Evolutionary conservation across 2,113 vertebrate genomes (phyloP).

Genomic region (Procavia capensis): DNA sequence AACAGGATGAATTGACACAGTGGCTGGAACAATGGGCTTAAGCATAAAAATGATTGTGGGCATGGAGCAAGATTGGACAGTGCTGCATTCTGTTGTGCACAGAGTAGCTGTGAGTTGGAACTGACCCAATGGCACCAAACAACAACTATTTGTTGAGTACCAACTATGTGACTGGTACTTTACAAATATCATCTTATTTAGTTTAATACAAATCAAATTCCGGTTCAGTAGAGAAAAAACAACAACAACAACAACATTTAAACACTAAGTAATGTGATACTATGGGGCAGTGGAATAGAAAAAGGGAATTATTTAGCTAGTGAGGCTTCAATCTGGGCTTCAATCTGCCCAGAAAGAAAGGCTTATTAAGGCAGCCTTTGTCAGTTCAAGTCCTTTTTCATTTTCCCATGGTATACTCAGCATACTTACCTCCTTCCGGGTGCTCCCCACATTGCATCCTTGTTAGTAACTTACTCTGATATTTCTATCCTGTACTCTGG

Average conservation of each 20-base stretch:
- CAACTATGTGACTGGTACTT: neutral
- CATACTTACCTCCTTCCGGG: neutral
- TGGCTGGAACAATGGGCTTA: too few species aligned
- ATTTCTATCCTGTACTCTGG: neutral
- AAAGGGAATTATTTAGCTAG: neutral
- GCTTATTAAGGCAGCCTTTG: neutral
- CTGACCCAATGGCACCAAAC: too few species aligned
- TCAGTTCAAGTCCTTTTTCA: neutral
- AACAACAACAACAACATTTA: neutral
- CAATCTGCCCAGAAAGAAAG: neutral
- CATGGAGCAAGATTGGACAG: too few species aligned
- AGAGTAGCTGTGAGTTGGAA: too few species aligned
- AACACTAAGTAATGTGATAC: neutral
- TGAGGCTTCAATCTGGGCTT: neutral
- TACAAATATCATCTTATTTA: neutral
- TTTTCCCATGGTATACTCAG: accelerated
- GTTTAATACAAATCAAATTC: neutral
- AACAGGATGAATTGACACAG: too few species aligned
- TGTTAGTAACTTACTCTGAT: too few species aligned
- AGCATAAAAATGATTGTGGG: too few species aligned
- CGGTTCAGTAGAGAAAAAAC: neutral
- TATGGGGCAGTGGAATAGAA: neutral
- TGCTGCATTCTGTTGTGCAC: too few species aligned
- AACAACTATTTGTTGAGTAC: neutral
- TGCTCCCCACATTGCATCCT: neutral